Evolutionary conservation across 2,888 invertebrate genomes (phyloP), one percentile per base, ranked within the genome.

Genomic region (Thymelicus acteon): DNA sequence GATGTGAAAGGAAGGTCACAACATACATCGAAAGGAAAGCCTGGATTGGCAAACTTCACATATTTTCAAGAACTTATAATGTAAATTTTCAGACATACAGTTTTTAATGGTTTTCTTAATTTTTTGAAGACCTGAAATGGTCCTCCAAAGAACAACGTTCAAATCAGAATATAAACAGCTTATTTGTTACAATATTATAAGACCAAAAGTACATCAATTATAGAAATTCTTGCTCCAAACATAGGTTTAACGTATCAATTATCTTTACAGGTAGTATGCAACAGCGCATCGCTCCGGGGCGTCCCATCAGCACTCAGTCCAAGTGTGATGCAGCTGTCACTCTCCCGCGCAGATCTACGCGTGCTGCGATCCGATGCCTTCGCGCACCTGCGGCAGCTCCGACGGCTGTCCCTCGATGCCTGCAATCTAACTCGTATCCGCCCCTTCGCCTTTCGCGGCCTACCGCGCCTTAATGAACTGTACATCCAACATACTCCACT

Each of bases 401-500:
- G 96, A 76, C 97, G 97, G 80, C 95, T 99, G 62, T 96, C 96
- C 13, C 95, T 98, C 79, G 97, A 98, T 86, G 96, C 97, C 77
- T 98, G 98, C 93, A 97, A 97, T 87, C 97, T 98, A 77, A 95
- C 96, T 65, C 95, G 95, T 74, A 97, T 98, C 78, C 87, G 97
- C 79, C 97, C 97, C 65, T 97, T 97, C 86, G 97, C 98, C 67
- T 98, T 98, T 88, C 96, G 97, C 40, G 97, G 97, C 10, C 89
- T 98, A 67, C 96, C 96, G 6, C 95, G 96, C 13, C 95, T 99
- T 7, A 95, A 95, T 81, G 97, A 96, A 82, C 95, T 97, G 54
- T 97, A 97, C 77, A 97, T 98, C 76, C 97, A 98, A 83, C 96
- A 98, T 80, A 98, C 98, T 12, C 97, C 97, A 2, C 92, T 98